Evolutionary conservation across 1,140 invertebrate species (phyloP).

Genomic region (Drosophila lini): DNA sequence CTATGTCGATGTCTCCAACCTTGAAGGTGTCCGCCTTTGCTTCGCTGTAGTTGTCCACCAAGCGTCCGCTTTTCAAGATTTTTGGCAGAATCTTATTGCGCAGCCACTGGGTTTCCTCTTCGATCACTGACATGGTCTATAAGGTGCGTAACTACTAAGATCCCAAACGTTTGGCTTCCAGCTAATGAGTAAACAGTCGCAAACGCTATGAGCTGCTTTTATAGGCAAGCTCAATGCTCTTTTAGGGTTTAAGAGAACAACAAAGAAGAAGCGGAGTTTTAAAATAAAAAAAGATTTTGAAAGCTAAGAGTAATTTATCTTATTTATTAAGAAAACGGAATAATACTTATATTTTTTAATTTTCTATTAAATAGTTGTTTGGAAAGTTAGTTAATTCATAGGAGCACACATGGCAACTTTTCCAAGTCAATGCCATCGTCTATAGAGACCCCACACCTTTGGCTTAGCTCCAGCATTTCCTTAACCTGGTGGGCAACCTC

Average conservation of each 20-base stretch:
- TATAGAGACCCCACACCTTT: slow-evolving; percentile 48
- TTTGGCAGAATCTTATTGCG: slow-evolving; percentile 26
- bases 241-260: not conserved
- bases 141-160: not conserved
- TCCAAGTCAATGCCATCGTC: slow-evolving; percentile 58
- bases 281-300: not conserved
- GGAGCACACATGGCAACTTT: not conserved
- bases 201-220: not conserved
- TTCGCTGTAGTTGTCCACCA: slow-evolving; percentile 49
- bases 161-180: not conserved
- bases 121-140: slow-evolving; percentile 38
- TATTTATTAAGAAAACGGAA: not conserved
- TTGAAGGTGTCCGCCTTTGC: slow-evolving; percentile 33
- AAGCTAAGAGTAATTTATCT: not conserved
- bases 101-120: slow-evolving; percentile 58
- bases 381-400: not conserved
- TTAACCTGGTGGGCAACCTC: slow-evolving; percentile 70
- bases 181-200: not conserved
- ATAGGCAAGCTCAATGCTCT: not conserved
- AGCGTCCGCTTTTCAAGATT: slow-evolving; percentile 44
- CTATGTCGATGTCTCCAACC: slow-evolving; percentile 46
- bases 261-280: not conserved
- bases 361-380: not conserved
- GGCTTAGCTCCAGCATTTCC: slow-evolving; percentile 67
- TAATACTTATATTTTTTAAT: not conserved